Base-by-base conservation (phyloP, 2,113 vertebrate species). In the Bujurquina vittata region DNA sequence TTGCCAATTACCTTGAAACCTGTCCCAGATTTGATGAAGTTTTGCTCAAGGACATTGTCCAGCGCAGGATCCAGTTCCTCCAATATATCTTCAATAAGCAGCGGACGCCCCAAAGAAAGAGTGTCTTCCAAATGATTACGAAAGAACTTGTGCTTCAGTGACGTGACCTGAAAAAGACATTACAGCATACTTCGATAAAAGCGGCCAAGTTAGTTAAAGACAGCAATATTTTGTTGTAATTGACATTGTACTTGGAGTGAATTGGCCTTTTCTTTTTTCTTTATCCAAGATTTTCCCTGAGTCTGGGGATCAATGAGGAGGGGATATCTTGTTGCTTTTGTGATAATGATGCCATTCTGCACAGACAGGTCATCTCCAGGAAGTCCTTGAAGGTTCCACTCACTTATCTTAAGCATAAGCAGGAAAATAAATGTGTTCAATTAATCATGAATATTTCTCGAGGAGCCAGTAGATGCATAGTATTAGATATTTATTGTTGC, bases 251-350 rank as follows among this genome's bases (percentile, higher is more conserved):
- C 97, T 96, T 98, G 97, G 22, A 98, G 94, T 75, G 96, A 91
- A 93, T 96, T 97, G 79, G 60, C 93, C 58, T 87, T 89, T 95
- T 97, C 97, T 87, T 97, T 97, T 76, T 96, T 96, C 91, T 96
- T 97, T 92, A 98, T 97, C 97, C 97, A 98, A 4, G 93, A 94
- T 91, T 98, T 97, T 81, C 97, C 97, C 92, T 98, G 97, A 79
- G 94, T 96, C 89, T 98, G 97, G 10, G 97, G 97, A 85, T 98
- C 97, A 1, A 98, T 96, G 77, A 98, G 89, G 72, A 98, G 94
- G 55, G 97, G 97, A 85, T 95, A 98, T 61, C 97, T 95, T 75
- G 97, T 94, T 62, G 97, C 97, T 91, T 97, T 98, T 37, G 97
- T 97, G 77, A 96, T 97, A 60, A 98, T 98, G 22, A 98, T 97